These are phyloP conservation scores for Mylabris phalerata DNA, from an alignment of 1,140 invertebrate genomes.

Conservation along the genomic window DNA sequence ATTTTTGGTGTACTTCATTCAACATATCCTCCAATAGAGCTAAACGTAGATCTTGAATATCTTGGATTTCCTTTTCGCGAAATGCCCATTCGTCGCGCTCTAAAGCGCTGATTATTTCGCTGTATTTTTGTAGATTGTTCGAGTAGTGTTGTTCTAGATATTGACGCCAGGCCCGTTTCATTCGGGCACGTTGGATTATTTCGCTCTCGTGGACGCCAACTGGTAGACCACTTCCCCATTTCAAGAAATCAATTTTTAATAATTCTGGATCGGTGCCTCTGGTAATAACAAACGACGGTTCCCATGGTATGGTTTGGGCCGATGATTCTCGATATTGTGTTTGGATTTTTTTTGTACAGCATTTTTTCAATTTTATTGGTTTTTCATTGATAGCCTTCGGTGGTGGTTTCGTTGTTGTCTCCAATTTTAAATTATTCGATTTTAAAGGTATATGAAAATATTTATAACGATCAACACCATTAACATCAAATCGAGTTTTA, in stretches of 20 bases:
- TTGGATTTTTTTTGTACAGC: slow-evolving; percentile 37
- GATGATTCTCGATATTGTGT: slow-evolving; percentile 70
- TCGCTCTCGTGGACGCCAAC: slow-evolving; percentile 56
- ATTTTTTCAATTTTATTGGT: slow-evolving; percentile 1
- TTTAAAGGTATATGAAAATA: slow-evolving; percentile 17
- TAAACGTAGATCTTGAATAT: slow-evolving; percentile 51
- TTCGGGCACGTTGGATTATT: slow-evolving; percentile 55
- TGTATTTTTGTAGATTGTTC: slow-evolving; percentile 47
- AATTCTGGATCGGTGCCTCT: slow-evolving; percentile 50
- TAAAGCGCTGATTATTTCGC: slow-evolving; percentile 53
- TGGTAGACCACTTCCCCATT: slow-evolving; percentile 56
- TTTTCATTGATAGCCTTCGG: neutral
- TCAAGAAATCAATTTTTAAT: slow-evolving; percentile 53
- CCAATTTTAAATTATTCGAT: neutral
- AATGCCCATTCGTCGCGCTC: slow-evolving; percentile 60
- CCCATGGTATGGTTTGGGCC: slow-evolving; percentile 70
- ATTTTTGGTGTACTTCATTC: slow-evolving; percentile 36
- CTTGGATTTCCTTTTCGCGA: slow-evolving; percentile 57
- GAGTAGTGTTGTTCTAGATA: slow-evolving; percentile 34
- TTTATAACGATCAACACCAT: slow-evolving; percentile 25
- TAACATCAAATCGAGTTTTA: slow-evolving; percentile 6
- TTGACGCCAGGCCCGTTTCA: slow-evolving; percentile 52
- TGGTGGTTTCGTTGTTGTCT: neutral
- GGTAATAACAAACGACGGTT: slow-evolving; percentile 51
- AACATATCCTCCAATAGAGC: slow-evolving; percentile 46